Conservation (phyloP, 2,888 invertebrate genomes). For the Koerneria pararmatus region DNA sequence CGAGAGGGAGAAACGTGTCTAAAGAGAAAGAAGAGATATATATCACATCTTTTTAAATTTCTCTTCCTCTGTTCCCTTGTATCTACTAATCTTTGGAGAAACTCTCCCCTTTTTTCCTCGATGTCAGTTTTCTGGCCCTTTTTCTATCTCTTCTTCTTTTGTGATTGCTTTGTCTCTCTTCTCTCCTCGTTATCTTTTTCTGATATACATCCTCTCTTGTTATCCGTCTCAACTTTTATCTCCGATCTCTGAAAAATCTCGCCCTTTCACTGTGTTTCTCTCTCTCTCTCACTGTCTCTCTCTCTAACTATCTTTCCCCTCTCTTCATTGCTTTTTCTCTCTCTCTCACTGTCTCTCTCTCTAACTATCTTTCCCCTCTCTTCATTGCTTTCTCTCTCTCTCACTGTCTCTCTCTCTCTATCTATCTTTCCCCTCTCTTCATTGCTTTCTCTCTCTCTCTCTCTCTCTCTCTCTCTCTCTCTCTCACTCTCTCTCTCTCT, state of each 20-base stretch:
- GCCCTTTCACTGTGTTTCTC: slow-evolving; percentile 7
- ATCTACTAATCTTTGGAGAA: too few species aligned
- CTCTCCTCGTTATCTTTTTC: too few species aligned
- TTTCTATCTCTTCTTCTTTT: slow-evolving; percentile 6
- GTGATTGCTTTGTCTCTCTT: neutral
- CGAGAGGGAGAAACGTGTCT: too few species aligned
- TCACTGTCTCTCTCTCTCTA: neutral
- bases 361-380: neutral
- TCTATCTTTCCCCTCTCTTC: slow-evolving; percentile 5
- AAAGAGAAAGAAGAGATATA: too few species aligned
- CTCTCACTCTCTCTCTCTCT: slow-evolving; percentile 16
- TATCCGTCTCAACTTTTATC: neutral
- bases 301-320: neutral
- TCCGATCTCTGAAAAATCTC: neutral
- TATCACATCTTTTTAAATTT: too few species aligned
- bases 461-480: neutral
- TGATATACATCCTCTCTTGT: too few species aligned
- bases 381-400: slow-evolving; percentile 6
- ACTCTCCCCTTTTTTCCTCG: too few species aligned
- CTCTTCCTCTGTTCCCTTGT: too few species aligned
- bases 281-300: slow-evolving; percentile 14
- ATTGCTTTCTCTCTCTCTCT: slow-evolving; percentile 9
- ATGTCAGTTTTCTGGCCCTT: slow-evolving; percentile 1
- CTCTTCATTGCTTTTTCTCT: neutral
- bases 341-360: neutral